Evolutionary conservation across 2,888 invertebrate genomes (phyloP).

Genomic region (Zygogramma bicolorata): DNA sequence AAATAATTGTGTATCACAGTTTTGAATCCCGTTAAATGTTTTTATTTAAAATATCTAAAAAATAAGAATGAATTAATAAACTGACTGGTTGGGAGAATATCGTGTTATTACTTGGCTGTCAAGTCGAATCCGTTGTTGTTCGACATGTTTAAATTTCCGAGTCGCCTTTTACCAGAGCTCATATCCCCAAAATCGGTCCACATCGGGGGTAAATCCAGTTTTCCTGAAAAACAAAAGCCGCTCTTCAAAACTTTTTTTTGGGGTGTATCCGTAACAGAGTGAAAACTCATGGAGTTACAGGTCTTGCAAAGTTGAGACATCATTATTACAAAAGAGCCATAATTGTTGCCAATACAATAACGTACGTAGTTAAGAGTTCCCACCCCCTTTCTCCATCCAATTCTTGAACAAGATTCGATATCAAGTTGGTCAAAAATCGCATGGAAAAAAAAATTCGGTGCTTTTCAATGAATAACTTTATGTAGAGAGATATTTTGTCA

Average conservation of each 20-base stretch:
- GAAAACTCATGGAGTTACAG: too few species aligned
- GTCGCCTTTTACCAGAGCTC: constrained; percentile 55
- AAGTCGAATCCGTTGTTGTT: constrained; percentile 57
- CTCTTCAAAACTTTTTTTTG: not conserved
- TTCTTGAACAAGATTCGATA: too few species aligned
- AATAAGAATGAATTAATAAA: constrained; percentile 12
- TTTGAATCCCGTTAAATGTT: constrained; percentile 31
- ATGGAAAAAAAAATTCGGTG: too few species aligned
- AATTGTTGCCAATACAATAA: too few species aligned
- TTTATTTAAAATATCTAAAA: constrained; percentile 51
- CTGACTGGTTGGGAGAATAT: not conserved
- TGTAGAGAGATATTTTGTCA: too few species aligned
- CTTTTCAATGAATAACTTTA: too few species aligned
- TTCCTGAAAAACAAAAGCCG: constrained; percentile 41
- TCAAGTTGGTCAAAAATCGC: too few species aligned
- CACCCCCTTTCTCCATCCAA: too few species aligned
- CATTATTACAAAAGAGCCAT: too few species aligned
- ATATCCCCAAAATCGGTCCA: constrained; percentile 59
- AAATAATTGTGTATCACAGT: constrained; percentile 51
- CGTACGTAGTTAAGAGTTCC: too few species aligned
- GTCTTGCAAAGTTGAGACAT: too few species aligned
- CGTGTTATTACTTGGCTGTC: constrained; percentile 57
- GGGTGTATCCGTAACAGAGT: too few species aligned
- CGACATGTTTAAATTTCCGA: constrained; percentile 53
- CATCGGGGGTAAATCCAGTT: constrained; percentile 54